phyloP scores from a whole-genome alignment of 35 echinoderm and acorn worm species.

The Stichopus chloronotus region DNA sequence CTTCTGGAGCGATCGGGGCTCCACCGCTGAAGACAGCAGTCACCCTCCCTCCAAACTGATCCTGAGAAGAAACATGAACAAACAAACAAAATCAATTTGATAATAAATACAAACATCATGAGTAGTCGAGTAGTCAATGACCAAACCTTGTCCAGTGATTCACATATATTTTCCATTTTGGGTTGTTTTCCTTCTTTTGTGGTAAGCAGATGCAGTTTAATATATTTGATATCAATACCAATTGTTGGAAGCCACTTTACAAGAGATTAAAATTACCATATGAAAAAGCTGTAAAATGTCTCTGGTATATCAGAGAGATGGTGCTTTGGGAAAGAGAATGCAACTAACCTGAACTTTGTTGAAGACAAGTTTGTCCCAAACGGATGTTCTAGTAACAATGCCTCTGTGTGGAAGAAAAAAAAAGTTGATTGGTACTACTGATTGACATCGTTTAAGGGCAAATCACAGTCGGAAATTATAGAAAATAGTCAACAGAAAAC shows the following conservation, averaged over 20 bases:
- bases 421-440: not conserved
- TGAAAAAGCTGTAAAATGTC: too few relatives aligned
- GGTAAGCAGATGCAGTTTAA: too few relatives aligned
- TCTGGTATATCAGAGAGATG: not conserved
- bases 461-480: too few relatives aligned
- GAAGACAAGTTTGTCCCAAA: slow-evolving; percentile 78
- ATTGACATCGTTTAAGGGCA: too few relatives aligned
- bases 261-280: too few relatives aligned
- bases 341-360: slow-evolving; percentile 70
- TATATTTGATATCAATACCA: too few relatives aligned
- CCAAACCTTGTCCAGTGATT: too few relatives aligned
- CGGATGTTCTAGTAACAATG: slow-evolving; percentile 45
- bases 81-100: not conserved
- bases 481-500: too few relatives aligned
- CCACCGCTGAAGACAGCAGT: slow-evolving; percentile 49
- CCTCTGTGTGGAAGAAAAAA: slow-evolving; percentile 40
- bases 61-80: slow-evolving; percentile 32
- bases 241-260: too few relatives aligned
- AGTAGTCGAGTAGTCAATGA: not conserved
- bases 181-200: too few relatives aligned
- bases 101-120: not conserved
- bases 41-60: slow-evolving; percentile 62
- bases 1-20: slow-evolving; percentile 65
- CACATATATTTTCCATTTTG: too few relatives aligned
- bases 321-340: not conserved